Percentiles rank a stretch among this genome's conserved stretches.
phyloP scores from a whole-genome alignment of 1,140 invertebrate species.

The Sycophila sp. region DNA sequence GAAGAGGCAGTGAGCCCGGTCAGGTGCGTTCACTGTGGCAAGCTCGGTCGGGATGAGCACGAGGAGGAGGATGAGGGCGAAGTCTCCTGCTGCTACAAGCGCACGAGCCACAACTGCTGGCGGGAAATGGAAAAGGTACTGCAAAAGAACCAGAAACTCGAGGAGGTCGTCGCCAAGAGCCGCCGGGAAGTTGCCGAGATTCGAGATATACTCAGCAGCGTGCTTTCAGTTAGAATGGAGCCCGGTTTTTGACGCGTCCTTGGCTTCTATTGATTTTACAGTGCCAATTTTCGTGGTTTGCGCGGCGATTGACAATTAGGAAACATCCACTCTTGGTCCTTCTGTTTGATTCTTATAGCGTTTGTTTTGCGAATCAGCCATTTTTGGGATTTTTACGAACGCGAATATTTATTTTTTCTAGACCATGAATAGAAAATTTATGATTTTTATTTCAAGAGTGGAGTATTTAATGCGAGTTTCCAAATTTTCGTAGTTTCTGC shows the following conservation, averaged over 20 bases:
- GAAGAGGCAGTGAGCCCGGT: not conserved
- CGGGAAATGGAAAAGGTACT: conserved; percentile 51
- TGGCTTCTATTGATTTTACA: not conserved
- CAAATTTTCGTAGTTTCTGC: no score
- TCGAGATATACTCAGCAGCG: conserved; percentile 52
- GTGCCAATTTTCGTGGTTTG: no score
- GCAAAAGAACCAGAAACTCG: conserved; percentile 52
- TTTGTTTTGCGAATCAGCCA: no score
- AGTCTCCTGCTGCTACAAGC: conserved; percentile 41
- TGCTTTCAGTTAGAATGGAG: conserved; percentile 57
- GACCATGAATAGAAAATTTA: no score
- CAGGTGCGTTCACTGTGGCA: conserved; percentile 28
- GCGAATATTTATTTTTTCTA: no score
- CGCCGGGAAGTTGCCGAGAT: conserved; percentile 53
- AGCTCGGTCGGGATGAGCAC: conserved; percentile 20
- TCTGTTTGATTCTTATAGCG: no score
- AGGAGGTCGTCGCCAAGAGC: conserved; percentile 49
- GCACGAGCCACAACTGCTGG: conserved; percentile 46
- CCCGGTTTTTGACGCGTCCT: conserved; percentile 50
- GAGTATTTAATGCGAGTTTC: no score
- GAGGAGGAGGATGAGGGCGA: not conserved
- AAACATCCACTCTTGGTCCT: no score
- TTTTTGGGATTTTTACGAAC: no score
- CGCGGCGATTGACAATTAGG: not conserved
- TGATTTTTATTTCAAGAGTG: no score